These are phyloP conservation scores for Drosophila baimaii DNA, from an alignment of 1,140 invertebrate species.

Conservation along the genomic window DNA sequence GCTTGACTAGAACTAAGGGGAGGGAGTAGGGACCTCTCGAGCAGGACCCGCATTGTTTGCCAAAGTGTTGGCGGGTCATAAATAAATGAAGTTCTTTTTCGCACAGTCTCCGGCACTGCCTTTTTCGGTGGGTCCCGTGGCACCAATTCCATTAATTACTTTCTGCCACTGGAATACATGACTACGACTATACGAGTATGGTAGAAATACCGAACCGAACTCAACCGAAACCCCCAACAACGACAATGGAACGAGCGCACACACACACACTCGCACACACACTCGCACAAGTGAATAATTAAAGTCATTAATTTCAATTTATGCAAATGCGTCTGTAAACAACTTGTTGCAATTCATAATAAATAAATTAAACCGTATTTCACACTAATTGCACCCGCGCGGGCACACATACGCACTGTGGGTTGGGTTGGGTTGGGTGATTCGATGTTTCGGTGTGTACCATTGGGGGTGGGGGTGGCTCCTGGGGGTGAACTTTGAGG, in stretches of 20 bases:
- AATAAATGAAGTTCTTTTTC: conserved; percentile 77
- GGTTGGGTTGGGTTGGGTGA: background rate
- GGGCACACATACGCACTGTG: conserved; percentile 42
- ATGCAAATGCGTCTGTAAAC: conserved; percentile 83
- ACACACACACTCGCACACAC: conserved; percentile 46
- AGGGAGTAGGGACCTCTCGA: conserved; percentile 11
- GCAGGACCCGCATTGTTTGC: conserved; percentile 44
- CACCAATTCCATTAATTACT: conserved; percentile 82
- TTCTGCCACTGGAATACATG: conserved; percentile 57
- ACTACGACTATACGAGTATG: conserved; percentile 16
- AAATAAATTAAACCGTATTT: conserved; percentile 83
- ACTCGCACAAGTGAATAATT: conserved; percentile 71
- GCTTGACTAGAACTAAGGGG: conserved; percentile 2
- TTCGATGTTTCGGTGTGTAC: conserved; percentile 2
- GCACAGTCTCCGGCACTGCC: conserved; percentile 52
- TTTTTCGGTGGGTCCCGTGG: conserved; percentile 72
- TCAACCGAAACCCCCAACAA: conserved; percentile 16
- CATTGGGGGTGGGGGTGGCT: conserved; percentile 1
- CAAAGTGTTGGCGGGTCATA: conserved; percentile 74
- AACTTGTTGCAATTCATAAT: conserved; percentile 83
- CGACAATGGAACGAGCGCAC: conserved; percentile 31
- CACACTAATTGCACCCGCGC: conserved; percentile 80
- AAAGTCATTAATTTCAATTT: conserved; percentile 83
- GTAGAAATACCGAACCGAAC: conserved; percentile 26
- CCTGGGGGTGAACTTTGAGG: background rate